phyloP scores from a whole-genome alignment of 2,888 invertebrate genomes.

The Tenthredo distinguenda region DNA sequence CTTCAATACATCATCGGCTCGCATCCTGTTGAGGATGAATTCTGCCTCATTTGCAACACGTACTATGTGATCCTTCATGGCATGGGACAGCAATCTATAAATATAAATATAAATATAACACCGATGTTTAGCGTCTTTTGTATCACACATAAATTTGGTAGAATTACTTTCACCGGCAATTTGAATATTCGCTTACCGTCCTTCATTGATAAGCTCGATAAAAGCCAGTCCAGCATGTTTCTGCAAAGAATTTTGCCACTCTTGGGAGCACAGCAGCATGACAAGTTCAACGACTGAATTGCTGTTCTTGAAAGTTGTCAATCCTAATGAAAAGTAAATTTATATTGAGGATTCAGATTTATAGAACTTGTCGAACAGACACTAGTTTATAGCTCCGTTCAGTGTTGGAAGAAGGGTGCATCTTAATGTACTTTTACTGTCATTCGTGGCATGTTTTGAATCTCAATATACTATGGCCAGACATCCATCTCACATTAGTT shows the following conservation, averaged over 20 bases:
- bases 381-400: conserved; percentile 35
- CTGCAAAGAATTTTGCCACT: conserved; percentile 99
- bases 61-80: conserved; percentile 99
- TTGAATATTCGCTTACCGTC: conserved; percentile 80
- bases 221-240: conserved; percentile 99
- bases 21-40: conserved; percentile 98
- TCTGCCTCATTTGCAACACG: conserved; percentile 99
- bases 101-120: conserved; percentile 54
- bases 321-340: conserved; percentile 80
- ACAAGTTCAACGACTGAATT: conserved; percentile 99
- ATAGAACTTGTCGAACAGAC: conserved; percentile 8
- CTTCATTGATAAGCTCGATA: conserved; percentile 99
- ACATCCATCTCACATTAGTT: conserved; percentile 56
- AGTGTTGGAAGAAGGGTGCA: conserved; percentile 60
- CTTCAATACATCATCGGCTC: conserved; percentile 99
- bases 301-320: conserved; percentile 98
- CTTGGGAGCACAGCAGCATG: conserved; percentile 99
- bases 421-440: conserved; percentile 64
- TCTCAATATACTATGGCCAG: conserved; percentile 59
- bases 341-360: conserved; percentile 1
- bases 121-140: neutral
- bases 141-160: neutral
- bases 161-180: neutral
- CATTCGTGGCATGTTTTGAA: conserved; percentile 64
- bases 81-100: conserved; percentile 93